Percentiles rank a stretch among this genome's conserved stretches.
These are phyloP conservation scores for Pseudolaguvia tuberculata DNA, from an alignment of 2,113 vertebrate species.

Conservation along the genomic window DNA sequence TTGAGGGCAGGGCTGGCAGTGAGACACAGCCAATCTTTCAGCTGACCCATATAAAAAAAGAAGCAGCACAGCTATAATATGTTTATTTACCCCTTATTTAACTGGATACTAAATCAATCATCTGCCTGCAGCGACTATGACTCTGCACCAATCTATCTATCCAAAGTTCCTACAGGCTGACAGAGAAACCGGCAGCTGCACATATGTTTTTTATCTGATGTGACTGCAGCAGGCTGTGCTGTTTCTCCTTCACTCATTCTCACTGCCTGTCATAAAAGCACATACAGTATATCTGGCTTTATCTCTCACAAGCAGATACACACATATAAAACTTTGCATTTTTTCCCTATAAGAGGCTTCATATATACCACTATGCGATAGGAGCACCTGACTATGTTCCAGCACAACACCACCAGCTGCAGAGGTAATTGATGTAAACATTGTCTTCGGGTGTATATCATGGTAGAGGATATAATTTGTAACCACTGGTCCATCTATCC, in stretches of 20 bases:
- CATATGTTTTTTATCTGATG: slow-evolving; percentile 28
- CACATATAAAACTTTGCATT: not conserved
- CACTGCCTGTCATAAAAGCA: not conserved
- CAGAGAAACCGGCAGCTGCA: slow-evolving; percentile 32
- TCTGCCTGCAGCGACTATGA: slow-evolving; percentile 46
- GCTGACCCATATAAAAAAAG: slow-evolving; percentile 40
- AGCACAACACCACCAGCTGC: slow-evolving; percentile 14
- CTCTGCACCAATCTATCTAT: slow-evolving; percentile 41
- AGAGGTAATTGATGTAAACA: slow-evolving; percentile 44
- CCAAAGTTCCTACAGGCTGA: slow-evolving; percentile 35
- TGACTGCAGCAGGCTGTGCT: slow-evolving; percentile 18
- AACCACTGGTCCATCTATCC: slow-evolving; percentile 15
- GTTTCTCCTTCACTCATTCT: slow-evolving; percentile 6
- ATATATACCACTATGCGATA: not conserved
- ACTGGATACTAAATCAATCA: slow-evolving; percentile 58
- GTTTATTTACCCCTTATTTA: slow-evolving; percentile 57
- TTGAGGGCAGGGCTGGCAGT: slow-evolving; percentile 39
- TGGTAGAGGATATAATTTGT: slow-evolving; percentile 38
- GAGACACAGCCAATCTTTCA: slow-evolving; percentile 31
- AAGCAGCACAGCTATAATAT: slow-evolving; percentile 47
- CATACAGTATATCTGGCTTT: not conserved
- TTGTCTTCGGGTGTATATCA: not conserved
- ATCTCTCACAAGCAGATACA: not conserved
- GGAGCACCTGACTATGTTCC: slow-evolving; percentile 17
- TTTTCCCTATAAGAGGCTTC: slow-evolving; percentile 9